A percentile compares a stretch with the other conserved stretches of the same genome.
These are phyloP conservation scores for Lucinisca nassula DNA, from an alignment of 2,888 invertebrate genomes.

Conservation along the genomic window DNA sequence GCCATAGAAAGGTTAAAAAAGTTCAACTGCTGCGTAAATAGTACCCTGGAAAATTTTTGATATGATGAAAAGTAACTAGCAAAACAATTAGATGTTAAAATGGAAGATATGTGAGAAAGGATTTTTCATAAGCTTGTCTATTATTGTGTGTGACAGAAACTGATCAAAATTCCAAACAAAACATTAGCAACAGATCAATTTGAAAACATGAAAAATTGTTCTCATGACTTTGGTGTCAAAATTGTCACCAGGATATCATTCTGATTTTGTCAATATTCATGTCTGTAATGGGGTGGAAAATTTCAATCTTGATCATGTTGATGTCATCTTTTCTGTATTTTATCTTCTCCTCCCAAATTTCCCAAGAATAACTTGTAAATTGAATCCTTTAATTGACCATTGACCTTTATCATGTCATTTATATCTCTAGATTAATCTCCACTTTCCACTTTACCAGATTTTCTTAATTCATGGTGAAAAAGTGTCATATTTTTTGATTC, in stretches of 20 bases:
- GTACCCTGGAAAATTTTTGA: too few relatives aligned
- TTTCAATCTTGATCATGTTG: constrained; percentile 12
- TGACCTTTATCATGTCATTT: constrained; percentile 6
- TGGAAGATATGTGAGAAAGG: too few relatives aligned
- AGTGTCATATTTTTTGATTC: too few relatives aligned
- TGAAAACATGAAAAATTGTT: background rate
- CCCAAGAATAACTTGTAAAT: constrained; percentile 10
- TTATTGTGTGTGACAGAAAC: background rate
- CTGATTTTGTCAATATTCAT: constrained; percentile 3
- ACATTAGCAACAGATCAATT: background rate
- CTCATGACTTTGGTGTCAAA: constrained; percentile 13
- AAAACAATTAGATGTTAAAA: too few relatives aligned
- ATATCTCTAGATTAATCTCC: constrained; percentile 6
- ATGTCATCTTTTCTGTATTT: background rate
- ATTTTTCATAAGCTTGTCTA: too few relatives aligned
- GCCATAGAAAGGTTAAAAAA: too few relatives aligned
- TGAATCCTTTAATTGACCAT: constrained; percentile 10
- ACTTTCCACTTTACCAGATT: too few relatives aligned
- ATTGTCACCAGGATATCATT: background rate
- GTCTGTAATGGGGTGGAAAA: background rate
- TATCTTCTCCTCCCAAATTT: constrained; percentile 1
- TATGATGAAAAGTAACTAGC: too few relatives aligned
- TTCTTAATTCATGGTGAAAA: too few relatives aligned
- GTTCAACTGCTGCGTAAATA: too few relatives aligned
- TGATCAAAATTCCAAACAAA: constrained; percentile 9